Conservation (phyloP, 2,797 vertebrate genomes). For the Malurus splendens region DNA sequence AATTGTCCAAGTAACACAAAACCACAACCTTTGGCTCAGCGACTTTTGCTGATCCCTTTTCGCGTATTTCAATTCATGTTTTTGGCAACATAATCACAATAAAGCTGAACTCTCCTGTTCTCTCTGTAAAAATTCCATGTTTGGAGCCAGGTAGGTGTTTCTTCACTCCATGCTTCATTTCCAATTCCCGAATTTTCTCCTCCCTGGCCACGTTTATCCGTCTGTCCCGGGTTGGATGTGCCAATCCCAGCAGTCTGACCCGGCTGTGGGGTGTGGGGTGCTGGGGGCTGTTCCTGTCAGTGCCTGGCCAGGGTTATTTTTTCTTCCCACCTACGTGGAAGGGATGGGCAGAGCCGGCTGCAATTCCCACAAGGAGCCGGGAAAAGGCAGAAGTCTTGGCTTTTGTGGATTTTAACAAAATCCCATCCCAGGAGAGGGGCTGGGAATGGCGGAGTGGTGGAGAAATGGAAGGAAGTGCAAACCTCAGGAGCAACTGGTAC, state of each 20-base stretch:
- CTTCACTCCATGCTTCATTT: background rate
- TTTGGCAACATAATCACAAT: background rate
- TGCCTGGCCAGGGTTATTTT: slow-evolving; percentile 36
- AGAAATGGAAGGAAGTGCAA: background rate
- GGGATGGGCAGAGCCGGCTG: background rate
- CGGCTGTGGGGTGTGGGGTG: background rate
- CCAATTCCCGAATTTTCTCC: background rate
- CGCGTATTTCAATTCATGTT: rapidly evolving
- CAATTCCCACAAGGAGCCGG: slow-evolving; percentile 64
- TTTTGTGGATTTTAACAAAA: background rate
- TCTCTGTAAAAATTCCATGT: background rate
- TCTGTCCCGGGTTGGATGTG: background rate
- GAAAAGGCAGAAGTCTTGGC: slow-evolving; percentile 12
- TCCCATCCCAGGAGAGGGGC: background rate
- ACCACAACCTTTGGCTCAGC: background rate
- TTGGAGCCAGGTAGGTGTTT: background rate
- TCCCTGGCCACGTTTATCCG: rapidly evolving
- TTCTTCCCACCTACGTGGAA: slow-evolving; percentile 2
- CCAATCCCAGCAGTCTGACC: background rate
- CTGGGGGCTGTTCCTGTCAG: slow-evolving; percentile 57
- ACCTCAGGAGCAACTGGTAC: background rate
- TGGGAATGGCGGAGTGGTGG: background rate
- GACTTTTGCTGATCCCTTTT: background rate
- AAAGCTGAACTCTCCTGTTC: background rate
- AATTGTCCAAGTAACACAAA: background rate